Evolutionary conservation across 2,888 invertebrate genomes (phyloP), one percentile per base, ranked within the genome.

Genomic region (Epinotia nisella): DNA sequence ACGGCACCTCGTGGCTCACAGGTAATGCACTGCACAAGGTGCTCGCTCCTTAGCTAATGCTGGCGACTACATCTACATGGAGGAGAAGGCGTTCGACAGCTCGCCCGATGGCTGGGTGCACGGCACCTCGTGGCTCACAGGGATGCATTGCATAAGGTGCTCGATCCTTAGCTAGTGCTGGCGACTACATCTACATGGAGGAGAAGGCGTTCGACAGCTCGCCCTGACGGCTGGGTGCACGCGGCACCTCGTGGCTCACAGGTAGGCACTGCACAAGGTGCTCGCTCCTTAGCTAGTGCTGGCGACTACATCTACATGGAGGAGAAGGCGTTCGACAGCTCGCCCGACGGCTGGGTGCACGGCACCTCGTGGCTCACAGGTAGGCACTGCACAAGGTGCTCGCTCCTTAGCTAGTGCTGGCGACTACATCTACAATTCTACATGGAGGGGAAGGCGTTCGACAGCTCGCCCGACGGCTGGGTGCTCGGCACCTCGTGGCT

Each of bases 401-500:
- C n/a, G n/a, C n/a, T n/a, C n/a, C n/a, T n/a, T n/a, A n/a, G n/a
- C 89, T 98, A 71, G 95, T 97, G 75, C 95, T 96, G 98, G 98
- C 3, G 98, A 98, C 88, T 98, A 96, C 85, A 96, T n/a, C n/a
- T n/a, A n/a, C n/a, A n/a, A n/a, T n/a, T 98, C 77, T 98, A 97
- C 86, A 94, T 98, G 67, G 96, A 96, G 78, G 95, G 95, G 79
- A 96, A 96, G 77, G 96, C 96, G 58, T 91, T 97, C 66, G 95
- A 95, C 68, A 95, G 91, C 77, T 96, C 97, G 2, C 94, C 96
- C 0, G 98, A 98, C 89, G 97, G 97, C 67, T 98, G 98, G 98
- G 96, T 97, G 39, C 96, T 96, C 81, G 98, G 98, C 39, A 95
- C 95, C 24, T 97, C 97, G 0, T 97, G 97, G 97, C 90, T 97